Evolutionary conservation across 2,797 vertebrate species (phyloP).

Genomic region (Brachyalestes nurse): DNA sequence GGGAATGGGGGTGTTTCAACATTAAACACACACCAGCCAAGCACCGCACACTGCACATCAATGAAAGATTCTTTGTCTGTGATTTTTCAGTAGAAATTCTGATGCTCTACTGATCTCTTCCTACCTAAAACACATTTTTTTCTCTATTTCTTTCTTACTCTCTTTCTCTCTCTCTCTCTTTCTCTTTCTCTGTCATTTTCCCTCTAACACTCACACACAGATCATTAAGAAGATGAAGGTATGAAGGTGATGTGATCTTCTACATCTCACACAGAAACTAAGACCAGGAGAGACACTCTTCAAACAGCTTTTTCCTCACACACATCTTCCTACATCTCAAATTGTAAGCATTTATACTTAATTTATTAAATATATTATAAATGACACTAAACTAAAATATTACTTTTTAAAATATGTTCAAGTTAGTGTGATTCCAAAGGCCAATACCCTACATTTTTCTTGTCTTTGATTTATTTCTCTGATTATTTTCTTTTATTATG

Average conservation of each 20-base stretch:
- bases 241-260: background rate
- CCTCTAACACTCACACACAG: background rate
- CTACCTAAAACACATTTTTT: conserved; percentile 10
- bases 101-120: conserved; percentile 18
- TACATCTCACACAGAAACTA: too few relatives aligned
- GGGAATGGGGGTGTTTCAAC: conserved; percentile 73
- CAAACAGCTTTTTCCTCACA: background rate
- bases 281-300: background rate
- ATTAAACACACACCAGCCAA: conserved; percentile 66
- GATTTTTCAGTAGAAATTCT: conserved; percentile 25
- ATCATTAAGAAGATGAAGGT: conserved; percentile 4
- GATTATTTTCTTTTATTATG: too few relatives aligned
- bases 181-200: background rate
- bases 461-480: too few relatives aligned
- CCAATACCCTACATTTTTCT: too few relatives aligned
- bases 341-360: too few relatives aligned
- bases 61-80: conserved; percentile 23
- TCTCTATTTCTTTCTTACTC: conserved; percentile 12
- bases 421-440: too few relatives aligned
- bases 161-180: background rate
- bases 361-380: too few relatives aligned
- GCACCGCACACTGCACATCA: conserved; percentile 4
- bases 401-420: too few relatives aligned
- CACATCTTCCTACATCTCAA: too few relatives aligned
- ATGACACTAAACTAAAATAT: too few relatives aligned